A percentile compares a stretch with the other conserved stretches of the same genome.
These are phyloP conservation scores for Oxyruncus cristatus DNA, from an alignment of 2,113 vertebrate genomes.

Conservation along the genomic window DNA sequence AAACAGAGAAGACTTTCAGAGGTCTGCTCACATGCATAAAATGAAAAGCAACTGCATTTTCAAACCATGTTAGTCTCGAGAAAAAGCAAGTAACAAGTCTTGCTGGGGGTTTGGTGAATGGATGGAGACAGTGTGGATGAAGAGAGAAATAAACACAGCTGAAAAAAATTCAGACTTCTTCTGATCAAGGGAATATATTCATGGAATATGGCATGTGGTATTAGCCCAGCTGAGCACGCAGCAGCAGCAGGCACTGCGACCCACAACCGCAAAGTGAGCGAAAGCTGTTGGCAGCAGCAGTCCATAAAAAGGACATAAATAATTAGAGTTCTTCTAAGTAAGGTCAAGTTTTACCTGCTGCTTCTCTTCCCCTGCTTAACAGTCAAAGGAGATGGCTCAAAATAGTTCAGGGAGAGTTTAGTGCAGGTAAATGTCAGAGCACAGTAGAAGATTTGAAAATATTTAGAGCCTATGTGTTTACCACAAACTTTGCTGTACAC, in stretches of 20 bases:
- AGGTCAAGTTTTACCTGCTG: constrained; percentile 7
- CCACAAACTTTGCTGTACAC: not conserved
- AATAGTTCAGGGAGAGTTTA: not conserved
- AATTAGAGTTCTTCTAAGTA: constrained; percentile 36
- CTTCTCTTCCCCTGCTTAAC: not conserved
- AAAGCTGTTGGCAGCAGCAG: constrained; percentile 1
- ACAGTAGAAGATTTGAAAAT: not conserved
- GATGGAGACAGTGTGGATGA: not conserved
- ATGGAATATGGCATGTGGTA: not conserved
- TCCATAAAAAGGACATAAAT: constrained; percentile 4
- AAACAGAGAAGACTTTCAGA: not conserved
- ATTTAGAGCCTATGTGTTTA: not conserved
- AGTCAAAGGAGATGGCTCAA: not conserved
- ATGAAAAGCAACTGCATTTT: not conserved
- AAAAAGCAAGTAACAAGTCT: not conserved
- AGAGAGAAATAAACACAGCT: not conserved
- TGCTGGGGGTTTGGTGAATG: not conserved
- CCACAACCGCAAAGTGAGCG: not conserved
- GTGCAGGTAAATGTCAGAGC: not conserved
- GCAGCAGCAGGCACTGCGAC: not conserved
- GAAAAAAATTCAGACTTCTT: not conserved
- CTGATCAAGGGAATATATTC: constrained; percentile 1
- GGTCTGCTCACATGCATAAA: not conserved
- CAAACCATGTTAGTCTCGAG: not conserved
- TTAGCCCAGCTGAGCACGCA: constrained; percentile 55